phyloP scores from a whole-genome alignment of 2,797 vertebrate species.

The Linurgus olivaceus region DNA sequence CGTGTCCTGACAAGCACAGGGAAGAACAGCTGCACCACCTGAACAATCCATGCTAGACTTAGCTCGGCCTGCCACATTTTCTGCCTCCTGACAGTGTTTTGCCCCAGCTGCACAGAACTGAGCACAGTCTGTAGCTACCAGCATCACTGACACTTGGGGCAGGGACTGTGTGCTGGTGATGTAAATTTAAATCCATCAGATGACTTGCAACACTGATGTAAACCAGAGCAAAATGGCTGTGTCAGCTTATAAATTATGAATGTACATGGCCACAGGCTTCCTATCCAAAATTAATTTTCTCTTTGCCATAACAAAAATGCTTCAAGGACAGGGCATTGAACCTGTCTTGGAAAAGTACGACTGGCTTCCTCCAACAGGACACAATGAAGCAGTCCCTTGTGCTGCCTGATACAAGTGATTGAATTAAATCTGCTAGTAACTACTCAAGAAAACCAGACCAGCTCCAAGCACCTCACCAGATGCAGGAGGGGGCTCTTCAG shows the following conservation, averaged over 20 bases:
- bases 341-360: neutral
- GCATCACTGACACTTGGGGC: neutral
- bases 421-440: neutral
- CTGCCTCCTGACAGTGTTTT: neutral
- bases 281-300: neutral
- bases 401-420: neutral
- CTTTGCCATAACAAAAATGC: neutral
- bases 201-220: neutral
- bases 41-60: neutral
- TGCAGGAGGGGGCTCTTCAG: neutral
- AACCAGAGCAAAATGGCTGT: neutral
- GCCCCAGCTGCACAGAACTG: neutral
- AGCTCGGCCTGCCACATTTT: neutral
- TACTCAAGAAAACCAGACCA: neutral
- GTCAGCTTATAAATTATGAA: conserved; percentile 28
- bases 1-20: neutral
- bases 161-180: neutral
- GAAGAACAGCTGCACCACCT: neutral
- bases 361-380: neutral
- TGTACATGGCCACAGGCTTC: neutral
- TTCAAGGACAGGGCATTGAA: neutral
- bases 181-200: neutral
- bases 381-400: neutral
- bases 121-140: neutral
- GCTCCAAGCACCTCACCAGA: neutral